These are phyloP conservation scores for Puffinus mauretanicus DNA, from an alignment of 2,113 vertebrate genomes.

Conservation along the genomic window DNA sequence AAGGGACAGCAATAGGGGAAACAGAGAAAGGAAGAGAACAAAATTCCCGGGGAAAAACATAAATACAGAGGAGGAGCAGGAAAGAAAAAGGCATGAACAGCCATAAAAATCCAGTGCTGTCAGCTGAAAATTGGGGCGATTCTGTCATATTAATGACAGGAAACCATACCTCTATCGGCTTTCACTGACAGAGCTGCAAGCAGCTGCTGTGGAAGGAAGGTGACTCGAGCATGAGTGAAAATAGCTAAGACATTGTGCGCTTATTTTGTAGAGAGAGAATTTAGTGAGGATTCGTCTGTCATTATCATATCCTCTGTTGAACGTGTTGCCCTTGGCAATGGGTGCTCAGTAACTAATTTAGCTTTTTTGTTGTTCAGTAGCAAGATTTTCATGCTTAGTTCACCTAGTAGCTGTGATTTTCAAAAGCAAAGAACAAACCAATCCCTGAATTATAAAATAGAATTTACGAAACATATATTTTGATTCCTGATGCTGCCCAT, in stretches of 20 bases:
- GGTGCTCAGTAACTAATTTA: conserved; percentile 72
- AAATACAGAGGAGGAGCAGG: conserved; percentile 48
- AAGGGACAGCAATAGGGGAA: not conserved
- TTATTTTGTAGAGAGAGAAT: conserved; percentile 64
- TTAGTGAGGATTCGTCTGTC: conserved; percentile 70
- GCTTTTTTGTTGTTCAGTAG: conserved; percentile 63
- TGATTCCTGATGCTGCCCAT: conserved; percentile 44
- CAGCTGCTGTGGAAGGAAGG: conserved; percentile 71
- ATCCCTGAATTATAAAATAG: conserved; percentile 38
- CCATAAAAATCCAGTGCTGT: conserved; percentile 63
- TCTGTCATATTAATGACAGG: conserved; percentile 43
- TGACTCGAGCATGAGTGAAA: conserved; percentile 64
- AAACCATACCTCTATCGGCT: conserved; percentile 66
- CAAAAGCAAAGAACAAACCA: not conserved
- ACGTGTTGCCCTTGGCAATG: conserved; percentile 76
- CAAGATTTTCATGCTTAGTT: conserved; percentile 57
- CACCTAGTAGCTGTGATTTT: conserved; percentile 54
- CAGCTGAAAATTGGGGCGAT: conserved; percentile 60
- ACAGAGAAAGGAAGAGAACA: not conserved
- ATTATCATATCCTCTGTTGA: conserved; percentile 71
- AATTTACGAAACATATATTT: conserved; percentile 29
- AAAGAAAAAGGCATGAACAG: conserved; percentile 35
- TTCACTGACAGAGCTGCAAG: conserved; percentile 64
- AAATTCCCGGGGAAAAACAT: conserved; percentile 11
- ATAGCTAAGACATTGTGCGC: conserved; percentile 66